Percentiles rank a stretch among this genome's conserved stretches.
Conservation (phyloP, 2,888 invertebrate species). For the Heteromyza rotundicornis region DNA sequence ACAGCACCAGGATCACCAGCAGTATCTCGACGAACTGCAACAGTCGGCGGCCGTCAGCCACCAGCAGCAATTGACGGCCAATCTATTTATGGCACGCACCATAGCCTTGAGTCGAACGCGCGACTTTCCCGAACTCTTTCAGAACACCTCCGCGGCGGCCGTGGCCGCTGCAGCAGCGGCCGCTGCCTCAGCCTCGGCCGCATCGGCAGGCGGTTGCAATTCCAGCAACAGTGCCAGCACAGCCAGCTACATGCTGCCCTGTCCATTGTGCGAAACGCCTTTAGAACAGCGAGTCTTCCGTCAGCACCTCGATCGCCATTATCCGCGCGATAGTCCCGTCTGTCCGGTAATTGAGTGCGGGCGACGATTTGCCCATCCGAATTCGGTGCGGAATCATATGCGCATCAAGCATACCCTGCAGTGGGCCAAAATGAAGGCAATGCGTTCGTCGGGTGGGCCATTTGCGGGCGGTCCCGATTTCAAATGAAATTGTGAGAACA, state of each 20-base stretch:
- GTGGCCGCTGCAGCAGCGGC: conserved; percentile 60
- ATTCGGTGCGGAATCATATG: conserved; percentile 88
- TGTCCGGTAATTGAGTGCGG: conserved; percentile 81
- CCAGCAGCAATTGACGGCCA: conserved; percentile 60
- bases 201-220: conserved; percentile 29
- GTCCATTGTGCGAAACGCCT: conserved; percentile 76
- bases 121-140: conserved; percentile 58
- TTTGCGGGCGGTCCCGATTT: conserved; percentile 62
- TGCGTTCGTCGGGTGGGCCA: conserved; percentile 63
- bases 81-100: conserved; percentile 62
- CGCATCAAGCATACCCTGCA: conserved; percentile 80
- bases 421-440: conserved; percentile 84
- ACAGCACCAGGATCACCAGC: conserved; percentile 52
- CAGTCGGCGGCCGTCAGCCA: conserved; percentile 58
- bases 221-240: conserved; percentile 25
- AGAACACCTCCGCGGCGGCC: conserved; percentile 60
- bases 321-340: conserved; percentile 82
- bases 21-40: conserved; percentile 56
- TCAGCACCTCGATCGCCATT: conserved; percentile 80
- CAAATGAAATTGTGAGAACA: conserved; percentile 58
- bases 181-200: conserved; percentile 56
- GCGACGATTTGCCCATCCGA: conserved; percentile 80
- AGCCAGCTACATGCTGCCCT: conserved; percentile 65
- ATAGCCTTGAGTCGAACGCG: conserved; percentile 58
- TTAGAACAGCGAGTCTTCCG: conserved; percentile 72